Base-by-base conservation (phyloP, 2,113 vertebrate species). In the Oceanites oceanicus region DNA sequence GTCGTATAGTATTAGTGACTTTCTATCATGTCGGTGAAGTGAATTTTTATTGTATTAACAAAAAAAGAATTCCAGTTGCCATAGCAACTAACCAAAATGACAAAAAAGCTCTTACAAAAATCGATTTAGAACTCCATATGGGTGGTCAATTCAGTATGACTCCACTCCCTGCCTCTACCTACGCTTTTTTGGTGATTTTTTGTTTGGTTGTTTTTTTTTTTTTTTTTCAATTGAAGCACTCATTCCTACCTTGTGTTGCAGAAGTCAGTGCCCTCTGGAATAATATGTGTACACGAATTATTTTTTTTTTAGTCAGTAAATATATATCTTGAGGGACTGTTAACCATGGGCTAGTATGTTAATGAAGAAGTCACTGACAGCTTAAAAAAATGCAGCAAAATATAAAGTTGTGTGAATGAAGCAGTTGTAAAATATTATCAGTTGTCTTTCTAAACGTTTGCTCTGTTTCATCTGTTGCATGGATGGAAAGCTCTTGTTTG, bases 1-100 rank as follows among this genome's bases (percentile, higher is more conserved):
- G 93, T 97, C 94, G 9, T 95, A 77, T 23, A 96, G 70, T 90
- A 94, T 97, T 97, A 97, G 91, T 80, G 79, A 95, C 53, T 98
- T 98, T 98, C 96, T 97, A 61, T 97, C 96, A 96, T 79, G 44
- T 75, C 85, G 65, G 67, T 98, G 97, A 98, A 97, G 92, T 92
- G 85, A 97, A 94, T 97, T 97, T 97, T 98, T 97, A 97, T 97
- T 97, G 30, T 84, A 95, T 97, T 97, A 97, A 77, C 67, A 96
- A 95, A 97, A 95, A 15, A 67, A 94, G 81, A 95, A 94, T 95
- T 97, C 87, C 68, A 94, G 92, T 96, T 90, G 72, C 83, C 36
- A 76, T 83, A 96, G 87, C 81, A 96, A 97, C 72, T 94, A 92
- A 47, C 45, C 76, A 94, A 97, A 96, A 90, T 87, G 20, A 87